Base-by-base conservation (phyloP, 2,113 vertebrate genomes). In the Jaculus jaculus region DNA sequence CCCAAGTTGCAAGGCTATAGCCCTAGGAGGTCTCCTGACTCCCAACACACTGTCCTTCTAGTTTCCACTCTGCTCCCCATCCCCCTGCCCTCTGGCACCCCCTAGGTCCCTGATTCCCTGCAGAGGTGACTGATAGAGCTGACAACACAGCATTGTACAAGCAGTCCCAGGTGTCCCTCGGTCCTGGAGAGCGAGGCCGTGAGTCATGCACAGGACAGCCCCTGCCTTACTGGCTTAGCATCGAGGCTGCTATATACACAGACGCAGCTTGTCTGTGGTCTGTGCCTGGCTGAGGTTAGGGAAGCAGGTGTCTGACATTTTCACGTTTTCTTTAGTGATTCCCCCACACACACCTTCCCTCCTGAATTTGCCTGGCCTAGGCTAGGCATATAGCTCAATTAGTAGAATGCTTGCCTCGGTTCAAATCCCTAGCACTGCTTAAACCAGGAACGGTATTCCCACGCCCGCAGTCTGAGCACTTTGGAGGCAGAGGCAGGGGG, bases 311-410 rank as follows among this genome's bases (percentile, higher is more conserved):
- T 5, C 7, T 39, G 88, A 83, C 42, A 54, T 30, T 87, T 89
- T 78, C 60, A 47, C 34, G 91, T 84, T 84, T n/a, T 87, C 81
- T 87, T 75, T n/a, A 39, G 26, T 30, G 4, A 47, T 47, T 30
- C 18, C 24, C 7, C 37, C 37, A n/a, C n/a, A n/a, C n/a, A n/a
- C 28, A 39, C 30, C 39, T 16, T 34, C 68, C 80, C 63, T 91
- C 75, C 72, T 73, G 68, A 72, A 78, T 68, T 74, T 89, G 63
- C 73, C 87, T 68, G 30, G 69, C 82, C 73, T 72, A 28, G 47
- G 9, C 68, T 60, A 23, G 32, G 68, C 30, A 72, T 60, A 24
- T 12, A 58, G 68, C 23, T 58, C 47, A 58, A 23, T 72, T 85
- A 24, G 83, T 85, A 20, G 68, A 85, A 34, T 84, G 20, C 66